Evolutionary conservation across 2,113 vertebrate species (phyloP).

Genomic region (Calypte anna): DNA sequence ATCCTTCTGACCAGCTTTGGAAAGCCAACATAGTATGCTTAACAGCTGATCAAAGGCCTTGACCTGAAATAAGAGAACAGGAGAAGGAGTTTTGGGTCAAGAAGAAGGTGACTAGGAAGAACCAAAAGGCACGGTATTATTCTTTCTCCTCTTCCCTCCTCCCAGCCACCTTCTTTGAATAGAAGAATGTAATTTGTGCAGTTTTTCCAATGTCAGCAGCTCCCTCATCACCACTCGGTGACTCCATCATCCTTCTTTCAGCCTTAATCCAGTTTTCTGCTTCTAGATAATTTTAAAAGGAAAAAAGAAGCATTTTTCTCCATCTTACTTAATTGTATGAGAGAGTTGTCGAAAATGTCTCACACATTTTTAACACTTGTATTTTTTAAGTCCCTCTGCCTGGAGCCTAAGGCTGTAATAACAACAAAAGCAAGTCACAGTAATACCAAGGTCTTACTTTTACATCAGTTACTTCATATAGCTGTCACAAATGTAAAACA

Average conservation of each 20-base stretch:
- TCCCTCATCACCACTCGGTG: background rate
- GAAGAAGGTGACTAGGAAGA: background rate
- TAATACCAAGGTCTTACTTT: background rate
- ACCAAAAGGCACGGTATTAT: background rate
- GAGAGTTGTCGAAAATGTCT: background rate
- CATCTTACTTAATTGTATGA: background rate
- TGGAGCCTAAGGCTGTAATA: background rate
- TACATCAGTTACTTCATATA: background rate
- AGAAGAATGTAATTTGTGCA: background rate
- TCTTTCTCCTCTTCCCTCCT: background rate
- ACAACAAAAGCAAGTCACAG: background rate
- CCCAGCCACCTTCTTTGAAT: background rate
- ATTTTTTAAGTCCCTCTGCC: background rate
- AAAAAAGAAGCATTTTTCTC: background rate
- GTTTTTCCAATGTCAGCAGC: background rate
- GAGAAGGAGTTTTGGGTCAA: background rate
- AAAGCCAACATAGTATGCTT: background rate
- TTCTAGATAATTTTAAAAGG: background rate
- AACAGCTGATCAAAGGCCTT: background rate
- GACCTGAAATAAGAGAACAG: background rate
- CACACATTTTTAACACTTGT: background rate
- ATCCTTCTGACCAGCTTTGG: background rate
- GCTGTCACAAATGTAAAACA: background rate
- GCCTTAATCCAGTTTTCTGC: background rate
- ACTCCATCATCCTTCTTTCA: background rate